phyloP scores from a whole-genome alignment of 2,113 vertebrate species.

The Urocolius indicus region DNA sequence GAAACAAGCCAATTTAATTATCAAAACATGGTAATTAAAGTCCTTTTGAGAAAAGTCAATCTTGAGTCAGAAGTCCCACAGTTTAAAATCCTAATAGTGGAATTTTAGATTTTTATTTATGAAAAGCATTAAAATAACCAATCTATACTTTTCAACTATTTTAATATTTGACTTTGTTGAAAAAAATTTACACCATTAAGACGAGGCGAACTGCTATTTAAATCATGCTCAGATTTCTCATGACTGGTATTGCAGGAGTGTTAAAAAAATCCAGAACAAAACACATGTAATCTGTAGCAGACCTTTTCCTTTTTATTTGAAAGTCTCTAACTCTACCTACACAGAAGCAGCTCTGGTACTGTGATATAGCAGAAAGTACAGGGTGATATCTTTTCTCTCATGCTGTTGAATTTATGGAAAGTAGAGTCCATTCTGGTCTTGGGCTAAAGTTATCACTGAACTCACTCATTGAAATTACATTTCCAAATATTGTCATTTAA shows the following conservation, averaged over 20 bases:
- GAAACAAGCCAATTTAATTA: background rate
- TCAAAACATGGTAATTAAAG: background rate
- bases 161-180: background rate
- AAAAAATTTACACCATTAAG: background rate
- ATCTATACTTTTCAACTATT: background rate
- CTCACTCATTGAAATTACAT: background rate
- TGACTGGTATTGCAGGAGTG: background rate
- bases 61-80: accelerated
- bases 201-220: background rate
- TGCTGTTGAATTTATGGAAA: background rate
- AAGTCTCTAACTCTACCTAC: background rate
- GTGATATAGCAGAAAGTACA: background rate
- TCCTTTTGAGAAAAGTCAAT: background rate
- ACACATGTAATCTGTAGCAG: background rate
- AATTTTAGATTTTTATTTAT: background rate
- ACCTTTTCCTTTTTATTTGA: background rate
- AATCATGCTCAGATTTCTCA: background rate
- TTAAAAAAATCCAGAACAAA: background rate
- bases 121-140: background rate
- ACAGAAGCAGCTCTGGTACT: background rate
- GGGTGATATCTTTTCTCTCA: background rate
- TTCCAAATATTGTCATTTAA: background rate
- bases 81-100: background rate
- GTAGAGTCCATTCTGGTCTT: background rate
- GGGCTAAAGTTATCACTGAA: background rate